These are phyloP conservation scores for Actenoides hombroni DNA, from an alignment of 2,113 vertebrate genomes.

Conservation along the genomic window DNA sequence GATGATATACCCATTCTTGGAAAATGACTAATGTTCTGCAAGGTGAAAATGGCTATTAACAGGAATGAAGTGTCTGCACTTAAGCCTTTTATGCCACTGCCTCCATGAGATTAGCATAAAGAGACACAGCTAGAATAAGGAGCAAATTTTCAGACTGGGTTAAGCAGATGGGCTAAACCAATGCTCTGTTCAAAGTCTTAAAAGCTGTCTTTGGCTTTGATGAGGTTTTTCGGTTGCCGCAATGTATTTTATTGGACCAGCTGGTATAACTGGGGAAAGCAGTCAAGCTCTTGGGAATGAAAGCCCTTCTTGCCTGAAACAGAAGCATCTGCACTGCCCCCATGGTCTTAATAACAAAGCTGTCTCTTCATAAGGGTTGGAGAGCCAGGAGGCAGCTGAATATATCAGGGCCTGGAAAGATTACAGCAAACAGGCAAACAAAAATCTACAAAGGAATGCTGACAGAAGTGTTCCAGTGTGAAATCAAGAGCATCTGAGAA, in stretches of 20 bases:
- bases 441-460: not conserved
- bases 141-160: not conserved
- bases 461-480: not conserved
- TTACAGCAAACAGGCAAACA: not conserved
- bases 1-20: not conserved
- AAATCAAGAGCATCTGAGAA: not conserved
- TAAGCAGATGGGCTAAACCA: slow-evolving; percentile 18
- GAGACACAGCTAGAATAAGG: not conserved
- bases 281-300: not conserved
- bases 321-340: not conserved
- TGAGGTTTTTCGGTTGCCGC: not conserved
- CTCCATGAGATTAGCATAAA: not conserved
- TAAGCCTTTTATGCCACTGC: not conserved
- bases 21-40: slow-evolving; percentile 30
- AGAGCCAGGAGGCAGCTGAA: not conserved
- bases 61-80: not conserved
- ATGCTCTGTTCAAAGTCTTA: not conserved
- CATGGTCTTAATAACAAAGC: not conserved
- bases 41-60: slow-evolving; percentile 18
- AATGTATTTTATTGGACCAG: slow-evolving; percentile 16
- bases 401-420: not conserved
- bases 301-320: not conserved
- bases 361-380: not conserved
- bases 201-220: not conserved
- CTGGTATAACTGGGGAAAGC: not conserved